Evolutionary conservation across 1,140 invertebrate species (phyloP), one percentile per base, ranked within the genome.

Genomic region (Brachystomella parvula): DNA sequence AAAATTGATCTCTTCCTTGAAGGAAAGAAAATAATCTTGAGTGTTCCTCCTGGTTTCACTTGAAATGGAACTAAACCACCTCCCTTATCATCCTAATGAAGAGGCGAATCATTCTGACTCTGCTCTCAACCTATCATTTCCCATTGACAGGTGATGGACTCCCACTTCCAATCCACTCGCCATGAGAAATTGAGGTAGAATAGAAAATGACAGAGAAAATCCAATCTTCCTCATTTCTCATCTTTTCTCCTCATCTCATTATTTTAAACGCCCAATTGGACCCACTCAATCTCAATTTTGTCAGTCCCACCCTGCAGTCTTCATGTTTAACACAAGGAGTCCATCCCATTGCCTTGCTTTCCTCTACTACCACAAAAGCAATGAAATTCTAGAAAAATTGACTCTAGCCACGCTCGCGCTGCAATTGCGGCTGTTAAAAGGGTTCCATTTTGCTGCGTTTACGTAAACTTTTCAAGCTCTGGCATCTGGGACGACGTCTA

Each of bases 171-270:
- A 24, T 1, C 28, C n/a, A 33, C 19, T 47, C n/a, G 39, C 39
- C n/a, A 61, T 64, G 9, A 59, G 17, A 59, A 39, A 59, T 30
- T 57, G 31, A 64, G 29, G 56, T 33, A 64, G 53, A 31, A 35
- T 49, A 53, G 32, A 57, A 65, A 47, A 57, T 53, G 63, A 64
- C 64, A 65, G 53, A n/a, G n/a, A 24, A 53, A 53, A 53, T 53
- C 49, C 12, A 53, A 53, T 53, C 49, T 15, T 3, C 9, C 49
- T 53, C 49, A 53, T 53, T 53, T 53, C 49, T 53, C 49, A 53
- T 53, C 49, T 24, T 24, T n/a, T 53, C 9, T 6, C 9, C 49
- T 24, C 49, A 19, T 6, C 9, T 53, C 24, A 19, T 15, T 24
- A 15, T 53, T 53, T 26, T 53, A 53, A 53, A 53, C 49, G 49